Percentiles rank a stretch among this genome's conserved stretches.
Conservation (phyloP, 2,888 invertebrate genomes). For the Ashinkailepas kermadecensis region DNA sequence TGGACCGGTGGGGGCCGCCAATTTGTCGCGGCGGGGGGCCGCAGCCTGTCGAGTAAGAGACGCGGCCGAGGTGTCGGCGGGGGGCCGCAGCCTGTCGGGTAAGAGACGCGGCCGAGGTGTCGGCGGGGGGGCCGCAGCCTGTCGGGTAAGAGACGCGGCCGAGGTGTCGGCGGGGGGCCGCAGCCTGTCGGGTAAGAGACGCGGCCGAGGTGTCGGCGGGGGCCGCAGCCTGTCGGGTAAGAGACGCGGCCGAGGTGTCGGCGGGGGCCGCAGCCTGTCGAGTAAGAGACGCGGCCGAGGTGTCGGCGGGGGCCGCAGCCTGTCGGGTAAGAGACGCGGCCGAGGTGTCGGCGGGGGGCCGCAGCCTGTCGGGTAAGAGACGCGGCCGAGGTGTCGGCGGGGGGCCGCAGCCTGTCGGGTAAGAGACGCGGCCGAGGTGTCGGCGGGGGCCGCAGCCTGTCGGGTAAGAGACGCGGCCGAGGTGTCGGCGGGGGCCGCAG, state of each 20-base stretch:
- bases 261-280: neutral
- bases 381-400: neutral
- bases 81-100: neutral
- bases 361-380: neutral
- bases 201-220: neutral
- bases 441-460: neutral
- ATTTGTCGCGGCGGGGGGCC: neutral
- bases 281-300: neutral
- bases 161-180: constrained; percentile 1
- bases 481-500: neutral
- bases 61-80: neutral
- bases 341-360: neutral
- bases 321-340: neutral
- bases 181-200: neutral
- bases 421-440: neutral
- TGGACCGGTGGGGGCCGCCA: neutral
- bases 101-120: neutral
- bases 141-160: neutral
- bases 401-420: neutral
- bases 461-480: neutral
- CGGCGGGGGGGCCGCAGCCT: neutral
- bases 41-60: neutral
- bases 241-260: neutral
- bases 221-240: neutral
- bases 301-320: neutral